phyloP scores from a whole-genome alignment of 2,888 invertebrate species.

The Nemurella pictetii region DNA sequence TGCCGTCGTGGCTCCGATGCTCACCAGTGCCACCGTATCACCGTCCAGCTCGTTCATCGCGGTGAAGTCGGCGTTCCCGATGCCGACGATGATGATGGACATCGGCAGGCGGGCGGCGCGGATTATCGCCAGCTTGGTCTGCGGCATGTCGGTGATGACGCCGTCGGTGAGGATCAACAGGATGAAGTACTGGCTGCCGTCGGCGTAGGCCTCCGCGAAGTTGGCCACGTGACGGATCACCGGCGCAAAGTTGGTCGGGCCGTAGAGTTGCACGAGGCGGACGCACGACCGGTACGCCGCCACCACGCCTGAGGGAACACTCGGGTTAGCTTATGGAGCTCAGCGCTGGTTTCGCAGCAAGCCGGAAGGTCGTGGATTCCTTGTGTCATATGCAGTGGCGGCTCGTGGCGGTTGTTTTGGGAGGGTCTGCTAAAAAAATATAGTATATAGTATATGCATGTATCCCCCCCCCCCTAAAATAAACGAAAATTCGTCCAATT shows the following conservation, averaged over 20 bases:
- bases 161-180: slow-evolving; percentile 65
- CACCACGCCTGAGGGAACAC: slow-evolving; percentile 53
- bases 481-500: no score
- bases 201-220: slow-evolving; percentile 54
- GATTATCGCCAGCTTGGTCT: slow-evolving; percentile 55
- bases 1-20: no score
- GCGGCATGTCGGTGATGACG: slow-evolving; percentile 62
- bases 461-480: no score
- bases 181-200: slow-evolving; percentile 60
- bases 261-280: slow-evolving; percentile 57
- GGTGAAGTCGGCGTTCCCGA: slow-evolving; percentile 62
- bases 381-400: no score
- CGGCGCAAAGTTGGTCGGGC: slow-evolving; percentile 64
- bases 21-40: slow-evolving; percentile 53
- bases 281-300: slow-evolving; percentile 57
- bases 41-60: slow-evolving; percentile 65
- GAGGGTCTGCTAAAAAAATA: no score
- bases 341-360: no score
- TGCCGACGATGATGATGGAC: slow-evolving; percentile 65
- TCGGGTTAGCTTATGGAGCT: no score
- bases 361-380: no score
- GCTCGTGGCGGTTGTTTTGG: no score
- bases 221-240: slow-evolving; percentile 57
- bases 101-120: slow-evolving; percentile 60
- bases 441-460: no score